phyloP scores from a whole-genome alignment of 2,113 vertebrate genomes.

The Mandrillus leucophaeus region DNA sequence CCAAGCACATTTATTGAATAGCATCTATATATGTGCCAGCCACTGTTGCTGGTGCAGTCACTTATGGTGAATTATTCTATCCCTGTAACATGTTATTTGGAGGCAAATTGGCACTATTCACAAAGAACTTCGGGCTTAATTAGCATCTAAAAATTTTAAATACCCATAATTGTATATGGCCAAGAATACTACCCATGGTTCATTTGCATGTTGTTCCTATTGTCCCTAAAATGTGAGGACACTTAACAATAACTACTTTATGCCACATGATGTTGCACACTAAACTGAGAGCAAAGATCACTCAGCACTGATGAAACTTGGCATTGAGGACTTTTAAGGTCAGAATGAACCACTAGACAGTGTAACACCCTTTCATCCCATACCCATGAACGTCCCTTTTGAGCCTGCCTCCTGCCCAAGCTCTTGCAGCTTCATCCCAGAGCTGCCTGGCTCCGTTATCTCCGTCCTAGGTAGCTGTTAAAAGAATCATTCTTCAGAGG shows the following conservation, averaged over 20 bases:
- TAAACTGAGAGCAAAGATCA: slow-evolving; percentile 47
- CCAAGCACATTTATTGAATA: not conserved
- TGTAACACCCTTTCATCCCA: not conserved
- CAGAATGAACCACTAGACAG: not conserved
- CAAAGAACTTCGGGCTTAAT: slow-evolving; percentile 65
- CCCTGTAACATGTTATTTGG: slow-evolving; percentile 66
- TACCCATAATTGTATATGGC: slow-evolving; percentile 59
- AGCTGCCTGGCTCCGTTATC: not conserved
- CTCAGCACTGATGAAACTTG: not conserved
- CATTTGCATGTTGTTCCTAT: slow-evolving; percentile 63
- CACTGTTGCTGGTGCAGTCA: slow-evolving; percentile 37
- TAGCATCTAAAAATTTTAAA: slow-evolving; percentile 68
- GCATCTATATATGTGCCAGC: slow-evolving; percentile 17
- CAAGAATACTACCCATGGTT: slow-evolving; percentile 61
- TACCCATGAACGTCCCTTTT: not conserved
- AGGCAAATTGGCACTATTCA: slow-evolving; percentile 59
- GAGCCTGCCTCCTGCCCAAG: not conserved
- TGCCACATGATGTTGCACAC: not conserved
- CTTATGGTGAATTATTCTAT: slow-evolving; percentile 63
- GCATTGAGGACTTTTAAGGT: not conserved
- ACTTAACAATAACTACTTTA: slow-evolving; percentile 18
- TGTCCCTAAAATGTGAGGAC: slow-evolving; percentile 51
- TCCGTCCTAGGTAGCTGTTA: slow-evolving; percentile 12
- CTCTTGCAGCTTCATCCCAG: not conserved
- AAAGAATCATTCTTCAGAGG: slow-evolving; percentile 45